Base-by-base conservation (phyloP, 2,113 vertebrate genomes). In the Clarias magur region DNA sequence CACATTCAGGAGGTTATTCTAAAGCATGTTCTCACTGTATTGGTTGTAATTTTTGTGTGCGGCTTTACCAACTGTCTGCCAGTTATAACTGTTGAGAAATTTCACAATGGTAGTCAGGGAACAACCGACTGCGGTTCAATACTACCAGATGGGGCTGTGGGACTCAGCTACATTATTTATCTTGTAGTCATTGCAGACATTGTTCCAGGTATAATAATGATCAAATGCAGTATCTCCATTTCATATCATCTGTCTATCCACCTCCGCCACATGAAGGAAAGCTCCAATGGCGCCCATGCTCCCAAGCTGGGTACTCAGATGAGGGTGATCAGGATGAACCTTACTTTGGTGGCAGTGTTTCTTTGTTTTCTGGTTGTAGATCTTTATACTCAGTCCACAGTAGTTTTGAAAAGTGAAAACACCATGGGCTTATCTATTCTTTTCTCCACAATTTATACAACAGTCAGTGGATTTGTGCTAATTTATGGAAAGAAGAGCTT, bases 141-240 rank as follows among this genome's bases (percentile, higher is more conserved):
- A 53, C 30, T 90, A 27, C 91, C 94, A 0, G 4, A 86, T n/a
- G 87, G 60, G 0, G 0, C 0, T 3, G 0, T 73, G 0, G 93
- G 90, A 0, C 3, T 62, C 10, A 15, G 91, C 73, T 95, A 95
- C 27, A 42, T 94, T 6, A 86, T 81, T n/a, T 65, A 91, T 21
- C 92, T 93, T 10, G 88, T 95, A 34, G 17, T 95, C 56, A 79
- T 93, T 2, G 34, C 93, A 0, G 95, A 95, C 21, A 85, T 95
- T 3, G 78, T 95, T 60, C 95, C 95, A 0, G 94, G 94, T 4
- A 2, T 94, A 83, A 2, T 96, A 59, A 94, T 95, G 94, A 60
- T 93, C 3, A 95, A 95, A 87, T 94, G 93, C 90, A 94, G 95
- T 92, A 84, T 95, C 75, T 96, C 95, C 78, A 95, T 95, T 89